These are phyloP conservation scores for Meriones psammophilus DNA, from an alignment of 2,797 vertebrate genomes.

Conservation along the genomic window DNA sequence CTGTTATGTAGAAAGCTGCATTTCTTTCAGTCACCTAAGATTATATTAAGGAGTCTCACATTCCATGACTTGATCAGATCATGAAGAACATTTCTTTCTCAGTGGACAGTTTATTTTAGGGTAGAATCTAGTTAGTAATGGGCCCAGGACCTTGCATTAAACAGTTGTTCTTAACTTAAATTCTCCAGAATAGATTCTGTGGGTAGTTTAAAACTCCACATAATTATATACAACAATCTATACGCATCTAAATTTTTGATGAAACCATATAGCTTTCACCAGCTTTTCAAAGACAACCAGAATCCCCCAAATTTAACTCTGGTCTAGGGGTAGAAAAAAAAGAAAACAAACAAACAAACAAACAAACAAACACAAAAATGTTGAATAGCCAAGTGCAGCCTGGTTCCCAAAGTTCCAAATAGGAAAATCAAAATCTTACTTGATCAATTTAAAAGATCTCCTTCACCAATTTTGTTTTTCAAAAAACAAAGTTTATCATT, in stretches of 20 bases:
- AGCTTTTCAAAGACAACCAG: slow-evolving; percentile 36
- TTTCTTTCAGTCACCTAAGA: slow-evolving; percentile 54
- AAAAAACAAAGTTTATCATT: background rate
- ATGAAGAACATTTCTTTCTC: slow-evolving; percentile 54
- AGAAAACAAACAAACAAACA: background rate
- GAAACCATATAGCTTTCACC: slow-evolving; percentile 38
- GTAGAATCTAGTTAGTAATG: slow-evolving; percentile 51
- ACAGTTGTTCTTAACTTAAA: slow-evolving; percentile 19
- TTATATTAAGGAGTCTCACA: slow-evolving; percentile 46
- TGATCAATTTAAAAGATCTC: slow-evolving; percentile 33
- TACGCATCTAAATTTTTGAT: slow-evolving; percentile 24
- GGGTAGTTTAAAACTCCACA: slow-evolving; percentile 45
- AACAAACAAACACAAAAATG: background rate
- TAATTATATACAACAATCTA: slow-evolving; percentile 37
- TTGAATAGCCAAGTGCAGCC: background rate
- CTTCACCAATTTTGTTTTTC: background rate
- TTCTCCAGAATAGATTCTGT: slow-evolving; percentile 17
- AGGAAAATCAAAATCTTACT: slow-evolving; percentile 46
- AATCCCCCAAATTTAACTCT: background rate
- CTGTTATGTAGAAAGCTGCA: background rate
- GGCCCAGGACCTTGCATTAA: background rate
- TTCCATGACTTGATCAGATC: slow-evolving; percentile 11
- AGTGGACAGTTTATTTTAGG: slow-evolving; percentile 45
- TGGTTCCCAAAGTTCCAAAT: slow-evolving; percentile 28
- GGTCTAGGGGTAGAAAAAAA: slow-evolving; percentile 3